A percentile compares a stretch with the other conserved stretches of the same genome.
These are phyloP conservation scores for Meteorus sp. DNA, from an alignment of 1,140 invertebrate genomes.

Conservation along the genomic window DNA sequence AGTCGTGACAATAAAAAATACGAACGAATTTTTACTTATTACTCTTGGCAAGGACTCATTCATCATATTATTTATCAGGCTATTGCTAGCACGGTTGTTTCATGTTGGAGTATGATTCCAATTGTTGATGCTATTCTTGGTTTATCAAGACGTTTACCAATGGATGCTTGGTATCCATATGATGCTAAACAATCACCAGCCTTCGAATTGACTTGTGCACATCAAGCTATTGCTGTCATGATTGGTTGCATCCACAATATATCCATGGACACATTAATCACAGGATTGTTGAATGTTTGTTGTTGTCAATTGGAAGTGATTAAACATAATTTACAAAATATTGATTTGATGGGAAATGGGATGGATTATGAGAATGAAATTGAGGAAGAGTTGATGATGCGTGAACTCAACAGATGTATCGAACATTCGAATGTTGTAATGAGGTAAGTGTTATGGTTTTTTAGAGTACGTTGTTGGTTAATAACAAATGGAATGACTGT, in stretches of 20 bases:
- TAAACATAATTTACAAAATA: constrained; percentile 30
- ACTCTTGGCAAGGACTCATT: constrained; percentile 39
- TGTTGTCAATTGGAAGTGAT: constrained; percentile 49
- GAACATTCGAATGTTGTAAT: constrained; percentile 36
- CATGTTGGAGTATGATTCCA: constrained; percentile 36
- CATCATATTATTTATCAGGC: constrained; percentile 39
- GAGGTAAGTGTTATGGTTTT: constrained; percentile 28
- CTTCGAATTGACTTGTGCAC: constrained; percentile 55
- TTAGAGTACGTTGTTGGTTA: no score
- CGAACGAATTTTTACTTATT: constrained; percentile 28
- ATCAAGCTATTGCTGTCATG: constrained; percentile 53
- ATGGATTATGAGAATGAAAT: not conserved
- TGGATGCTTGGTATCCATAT: constrained; percentile 58
- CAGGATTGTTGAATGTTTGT: constrained; percentile 54
- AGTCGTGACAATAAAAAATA: constrained; percentile 30
- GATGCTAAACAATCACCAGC: constrained; percentile 52
- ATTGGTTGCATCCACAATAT: constrained; percentile 55
- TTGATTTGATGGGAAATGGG: not conserved
- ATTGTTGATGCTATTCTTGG: constrained; percentile 27
- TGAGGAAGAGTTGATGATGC: constrained; percentile 1
- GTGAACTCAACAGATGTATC: constrained; percentile 29
- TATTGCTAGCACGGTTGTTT: constrained; percentile 29
- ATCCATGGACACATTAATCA: constrained; percentile 55
- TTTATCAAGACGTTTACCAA: constrained; percentile 28
- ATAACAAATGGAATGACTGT: no score